Percentiles rank a stretch among this genome's conserved stretches.
Conservation (phyloP, 2,113 vertebrate species). For the Paratilapia polleni region DNA sequence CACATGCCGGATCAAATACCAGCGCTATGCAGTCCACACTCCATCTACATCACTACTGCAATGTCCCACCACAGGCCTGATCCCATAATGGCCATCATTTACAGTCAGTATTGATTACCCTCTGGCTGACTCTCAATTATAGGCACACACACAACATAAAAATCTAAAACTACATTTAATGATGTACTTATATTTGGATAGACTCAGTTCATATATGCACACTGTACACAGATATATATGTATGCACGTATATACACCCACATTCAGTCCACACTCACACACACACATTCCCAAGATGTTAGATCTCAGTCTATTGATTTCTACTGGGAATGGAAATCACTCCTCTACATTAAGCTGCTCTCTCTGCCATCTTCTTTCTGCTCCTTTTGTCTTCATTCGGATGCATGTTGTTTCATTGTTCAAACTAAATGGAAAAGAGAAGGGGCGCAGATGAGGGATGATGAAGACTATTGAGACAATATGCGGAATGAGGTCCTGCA, state of each 20-base stretch:
- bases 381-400: slow-evolving; percentile 40
- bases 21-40: slow-evolving; percentile 30
- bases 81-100: slow-evolving; percentile 69
- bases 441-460: not conserved
- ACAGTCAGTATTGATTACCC: slow-evolving; percentile 70
- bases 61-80: slow-evolving; percentile 43
- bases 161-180: slow-evolving; percentile 13
- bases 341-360: slow-evolving; percentile 48
- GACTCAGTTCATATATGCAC: not conserved
- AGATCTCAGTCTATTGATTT: slow-evolving; percentile 60
- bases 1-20: slow-evolving; percentile 52
- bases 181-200: not conserved
- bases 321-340: slow-evolving; percentile 56
- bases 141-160: slow-evolving; percentile 3
- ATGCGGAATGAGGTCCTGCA: not conserved
- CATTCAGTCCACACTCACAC: not conserved
- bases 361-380: not conserved
- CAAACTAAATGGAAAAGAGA: slow-evolving; percentile 23
- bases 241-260: not conserved
- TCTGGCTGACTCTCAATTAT: slow-evolving; percentile 34
- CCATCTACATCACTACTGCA: slow-evolving; percentile 35
- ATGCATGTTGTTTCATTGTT: slow-evolving; percentile 20
- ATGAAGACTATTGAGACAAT: slow-evolving; percentile 17
- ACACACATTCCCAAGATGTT: slow-evolving; percentile 34
- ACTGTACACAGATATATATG: not conserved